Percentiles rank a stretch among this genome's conserved stretches.
These are phyloP conservation scores for Micropoecilia bifurca DNA, from an alignment of 2,797 vertebrate species.

Conservation along the genomic window DNA sequence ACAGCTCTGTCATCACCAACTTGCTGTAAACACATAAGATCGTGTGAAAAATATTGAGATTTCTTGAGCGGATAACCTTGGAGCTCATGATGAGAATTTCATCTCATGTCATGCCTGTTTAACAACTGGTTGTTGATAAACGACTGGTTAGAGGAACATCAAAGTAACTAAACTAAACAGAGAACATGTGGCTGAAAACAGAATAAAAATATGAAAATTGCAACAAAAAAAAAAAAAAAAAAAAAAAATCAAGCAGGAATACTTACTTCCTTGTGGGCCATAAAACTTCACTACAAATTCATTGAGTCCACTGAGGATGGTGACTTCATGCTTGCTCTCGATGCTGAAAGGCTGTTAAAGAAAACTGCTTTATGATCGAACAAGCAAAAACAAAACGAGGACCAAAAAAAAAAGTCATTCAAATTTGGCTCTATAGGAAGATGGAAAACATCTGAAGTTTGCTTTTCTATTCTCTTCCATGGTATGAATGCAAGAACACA, in stretches of 20 bases:
- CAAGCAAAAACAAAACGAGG: neutral
- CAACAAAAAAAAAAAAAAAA: neutral
- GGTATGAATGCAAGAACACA: neutral
- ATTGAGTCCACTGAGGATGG: conserved; percentile 97
- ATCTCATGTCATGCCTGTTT: neutral
- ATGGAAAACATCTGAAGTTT: neutral
- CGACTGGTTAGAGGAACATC: neutral
- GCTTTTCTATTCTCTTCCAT: neutral
- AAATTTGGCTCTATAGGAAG: conserved; percentile 1
- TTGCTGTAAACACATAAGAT: neutral
- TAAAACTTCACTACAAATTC: conserved; percentile 99
- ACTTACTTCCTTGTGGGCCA: conserved; percentile 99
- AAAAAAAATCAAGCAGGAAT: conserved; percentile 10
- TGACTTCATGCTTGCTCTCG: conserved; percentile 98
- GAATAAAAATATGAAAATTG: neutral
- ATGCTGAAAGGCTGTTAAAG: conserved; percentile 86
- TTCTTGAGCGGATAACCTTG: neutral
- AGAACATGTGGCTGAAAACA: neutral
- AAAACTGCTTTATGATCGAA: conserved; percentile 12
- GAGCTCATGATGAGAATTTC: neutral
- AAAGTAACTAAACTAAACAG: neutral
- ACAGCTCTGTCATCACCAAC: neutral
- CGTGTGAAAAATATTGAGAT: neutral
- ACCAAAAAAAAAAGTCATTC: neutral
- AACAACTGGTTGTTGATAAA: neutral